These are phyloP conservation scores for Geodia barretti DNA, from an alignment of 37 sponge, comb jelly and placozoan species.

Conservation along the genomic window DNA sequence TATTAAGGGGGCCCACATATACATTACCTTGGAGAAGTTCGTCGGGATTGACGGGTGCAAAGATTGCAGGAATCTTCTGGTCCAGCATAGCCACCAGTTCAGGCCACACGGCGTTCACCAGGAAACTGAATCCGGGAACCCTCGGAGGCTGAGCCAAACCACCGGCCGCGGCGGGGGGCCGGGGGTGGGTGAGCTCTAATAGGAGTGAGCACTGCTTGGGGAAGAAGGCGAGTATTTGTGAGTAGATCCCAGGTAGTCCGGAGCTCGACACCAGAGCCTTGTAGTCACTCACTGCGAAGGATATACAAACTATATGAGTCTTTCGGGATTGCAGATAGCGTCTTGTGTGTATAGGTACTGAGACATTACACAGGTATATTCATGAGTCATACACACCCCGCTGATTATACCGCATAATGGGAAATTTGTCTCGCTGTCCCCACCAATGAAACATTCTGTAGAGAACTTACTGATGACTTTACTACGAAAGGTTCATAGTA, in stretches of 20 bases:
- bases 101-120: constrained; percentile 92
- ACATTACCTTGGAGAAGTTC: no score
- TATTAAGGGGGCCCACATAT: no score
- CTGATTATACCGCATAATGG: no score
- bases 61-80: constrained; percentile 55
- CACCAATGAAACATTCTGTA: no score
- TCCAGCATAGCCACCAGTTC: constrained; percentile 71
- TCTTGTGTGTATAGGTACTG: no score
- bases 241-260: constrained; percentile 79
- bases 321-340: no score
- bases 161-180: not conserved
- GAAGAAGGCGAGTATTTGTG: constrained; percentile 61
- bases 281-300: constrained; percentile 45
- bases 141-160: constrained; percentile 1
- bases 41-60: constrained; percentile 92
- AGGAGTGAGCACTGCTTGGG: constrained; percentile 64
- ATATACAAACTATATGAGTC: no score
- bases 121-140: constrained; percentile 84
- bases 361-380: no score
- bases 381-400: no score
- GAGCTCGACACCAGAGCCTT: constrained; percentile 44
- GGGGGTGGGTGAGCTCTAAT: constrained; percentile 41
- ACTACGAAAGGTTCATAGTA: no score
- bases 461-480: no score
- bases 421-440: no score